Conservation (phyloP, 2,888 invertebrate genomes). For the Uropetala carovei region DNA sequence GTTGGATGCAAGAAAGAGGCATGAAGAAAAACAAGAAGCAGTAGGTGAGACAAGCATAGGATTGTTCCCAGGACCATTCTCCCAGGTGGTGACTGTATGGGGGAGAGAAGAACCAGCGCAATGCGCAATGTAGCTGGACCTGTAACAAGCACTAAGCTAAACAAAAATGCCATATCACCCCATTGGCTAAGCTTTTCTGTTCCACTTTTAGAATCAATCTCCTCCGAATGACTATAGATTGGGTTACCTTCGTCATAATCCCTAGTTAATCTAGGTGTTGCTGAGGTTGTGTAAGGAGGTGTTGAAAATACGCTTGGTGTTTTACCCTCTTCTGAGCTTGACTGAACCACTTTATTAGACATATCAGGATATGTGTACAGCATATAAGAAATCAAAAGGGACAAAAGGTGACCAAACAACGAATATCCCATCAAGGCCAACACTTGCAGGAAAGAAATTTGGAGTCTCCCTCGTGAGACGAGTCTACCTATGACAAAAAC, state of each 20-base stretch:
- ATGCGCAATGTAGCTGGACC: slow-evolving; percentile 76
- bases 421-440: slow-evolving; percentile 75
- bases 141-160: slow-evolving; percentile 75
- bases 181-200: slow-evolving; percentile 70
- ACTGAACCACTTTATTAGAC: background rate
- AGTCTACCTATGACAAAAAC: slow-evolving; percentile 73
- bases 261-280: background rate
- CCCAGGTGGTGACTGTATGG: slow-evolving; percentile 75
- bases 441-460: slow-evolving; percentile 73
- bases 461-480: slow-evolving; percentile 70
- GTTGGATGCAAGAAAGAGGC: slow-evolving; percentile 77
- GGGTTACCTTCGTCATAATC: background rate
- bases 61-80: slow-evolving; percentile 76
- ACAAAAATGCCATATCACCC: slow-evolving; percentile 75
- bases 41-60: slow-evolving; percentile 75
- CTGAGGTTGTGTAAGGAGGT: background rate
- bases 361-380: slow-evolving; percentile 71
- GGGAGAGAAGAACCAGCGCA: slow-evolving; percentile 74
- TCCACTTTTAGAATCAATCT: background rate
- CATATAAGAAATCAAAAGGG: slow-evolving; percentile 74
- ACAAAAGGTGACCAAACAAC: slow-evolving; percentile 76
- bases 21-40: slow-evolving; percentile 77
- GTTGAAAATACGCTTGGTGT: background rate
- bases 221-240: background rate
- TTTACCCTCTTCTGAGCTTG: background rate